phyloP scores from a whole-genome alignment of 1,140 invertebrate genomes.

The Xylocopa sonorina region DNA sequence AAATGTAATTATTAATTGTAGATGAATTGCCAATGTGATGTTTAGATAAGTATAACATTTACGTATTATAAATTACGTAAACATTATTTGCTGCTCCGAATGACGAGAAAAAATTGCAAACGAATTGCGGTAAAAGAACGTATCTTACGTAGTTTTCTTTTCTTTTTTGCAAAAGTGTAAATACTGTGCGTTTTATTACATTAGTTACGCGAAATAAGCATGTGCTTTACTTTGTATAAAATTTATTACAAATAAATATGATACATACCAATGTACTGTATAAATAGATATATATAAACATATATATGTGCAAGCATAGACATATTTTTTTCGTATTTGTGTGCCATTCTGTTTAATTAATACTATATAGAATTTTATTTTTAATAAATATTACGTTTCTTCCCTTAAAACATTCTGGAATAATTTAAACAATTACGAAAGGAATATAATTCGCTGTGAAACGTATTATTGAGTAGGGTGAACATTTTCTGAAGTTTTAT shows the following conservation, averaged over 20 bases:
- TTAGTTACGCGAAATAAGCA: slow-evolving; percentile 63
- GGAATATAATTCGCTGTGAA: neutral
- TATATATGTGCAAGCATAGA: neutral
- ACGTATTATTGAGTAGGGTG: slow-evolving; percentile 8
- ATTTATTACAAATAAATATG: slow-evolving; percentile 60
- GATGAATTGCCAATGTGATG: slow-evolving; percentile 73
- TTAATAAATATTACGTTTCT: neutral
- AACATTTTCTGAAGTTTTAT: slow-evolving; percentile 66
- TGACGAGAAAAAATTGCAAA: slow-evolving; percentile 27
- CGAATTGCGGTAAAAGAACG: slow-evolving; percentile 17
- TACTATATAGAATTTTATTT: neutral
- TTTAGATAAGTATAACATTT: slow-evolving; percentile 68
- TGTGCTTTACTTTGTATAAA: slow-evolving; percentile 68
- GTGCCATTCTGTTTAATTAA: slow-evolving; percentile 24
- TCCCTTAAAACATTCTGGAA: neutral
- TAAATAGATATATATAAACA: neutral
- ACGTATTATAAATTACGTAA: slow-evolving; percentile 56
- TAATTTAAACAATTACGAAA: neutral
- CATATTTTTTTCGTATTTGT: slow-evolving; percentile 16
- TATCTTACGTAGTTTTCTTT: slow-evolving; percentile 58
- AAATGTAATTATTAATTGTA: slow-evolving; percentile 64
- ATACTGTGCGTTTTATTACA: slow-evolving; percentile 69
- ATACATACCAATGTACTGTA: slow-evolving; percentile 35
- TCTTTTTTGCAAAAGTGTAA: slow-evolving; percentile 69
- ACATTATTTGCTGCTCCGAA: slow-evolving; percentile 29